Base-by-base conservation (phyloP, 2,797 vertebrate genomes). In the Ceyx erithaca region DNA sequence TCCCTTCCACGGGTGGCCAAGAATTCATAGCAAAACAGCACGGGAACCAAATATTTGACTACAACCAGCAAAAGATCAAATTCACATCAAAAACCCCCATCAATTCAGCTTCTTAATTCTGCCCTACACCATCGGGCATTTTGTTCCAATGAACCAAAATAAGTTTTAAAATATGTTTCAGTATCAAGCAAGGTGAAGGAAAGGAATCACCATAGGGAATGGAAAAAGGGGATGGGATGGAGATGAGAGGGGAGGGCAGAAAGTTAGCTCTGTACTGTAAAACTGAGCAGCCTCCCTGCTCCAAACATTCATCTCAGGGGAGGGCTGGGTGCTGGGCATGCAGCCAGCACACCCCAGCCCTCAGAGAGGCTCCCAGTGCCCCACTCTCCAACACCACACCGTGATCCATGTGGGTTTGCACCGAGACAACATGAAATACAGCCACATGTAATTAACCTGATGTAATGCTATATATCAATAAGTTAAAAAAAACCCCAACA, bases 381-480 rank as follows among this genome's bases (percentile, higher is more conserved):
- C 89, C 0, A 4, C 35, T 76, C 87, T 54, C 52, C 64, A 45
- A 13, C 2, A 1, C 69, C 30, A 7, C 4, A 26, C 77, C 2
- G 3, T 5, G 46, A 90, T 83, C 83, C 81, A 19, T 35, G 14
- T 1, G 1, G 54, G 87, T 41, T 23, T 80, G 80, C 3, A 45
- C 82, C 0, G 51, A 70, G 94, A 62, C 13, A 31, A 96, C 93
- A 95, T 95, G 91, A 96, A 97, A 97, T 96, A 95, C 95, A 95
- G 85, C 82, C 1, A 94, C 25, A 1, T 33, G 30, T 91, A 94
- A 97, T 96, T 96, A 96, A 95, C 94, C 91, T 94, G 89, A 94
- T 95, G 97, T 96, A 97, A 96, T 84, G 87, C 92, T 92, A 96
- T 97, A 97, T 97, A 96, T 96, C 96, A 97, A 90, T 94, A 96